phyloP scores from a whole-genome alignment of 2,888 invertebrate species.

The Epirrhoe tristata region DNA sequence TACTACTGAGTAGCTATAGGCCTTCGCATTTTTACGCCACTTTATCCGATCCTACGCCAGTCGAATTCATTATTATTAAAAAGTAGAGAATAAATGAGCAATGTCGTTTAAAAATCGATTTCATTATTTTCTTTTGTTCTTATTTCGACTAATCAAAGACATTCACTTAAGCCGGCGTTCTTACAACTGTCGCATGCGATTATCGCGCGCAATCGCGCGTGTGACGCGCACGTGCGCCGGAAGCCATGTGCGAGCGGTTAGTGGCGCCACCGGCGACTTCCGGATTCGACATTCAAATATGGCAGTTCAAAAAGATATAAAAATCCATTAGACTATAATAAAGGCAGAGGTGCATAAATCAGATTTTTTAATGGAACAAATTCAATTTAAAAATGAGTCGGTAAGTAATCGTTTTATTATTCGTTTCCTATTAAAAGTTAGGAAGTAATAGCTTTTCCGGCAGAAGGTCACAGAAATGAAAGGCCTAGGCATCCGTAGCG shows the following conservation, averaged over 20 bases:
- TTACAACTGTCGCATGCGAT: slow-evolving; percentile 31
- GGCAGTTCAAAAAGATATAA: slow-evolving; percentile 29
- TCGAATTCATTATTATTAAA: not conserved
- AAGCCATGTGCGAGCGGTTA: slow-evolving; percentile 57
- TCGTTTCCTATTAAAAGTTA: not conserved
- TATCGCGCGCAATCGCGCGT: slow-evolving; percentile 53
- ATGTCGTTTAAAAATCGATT: not conserved
- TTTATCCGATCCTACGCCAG: too few relatives aligned
- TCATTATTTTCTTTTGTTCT: not conserved
- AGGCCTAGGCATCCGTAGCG: too few relatives aligned
- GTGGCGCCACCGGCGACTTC: slow-evolving; percentile 59
- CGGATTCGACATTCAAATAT: slow-evolving; percentile 45
- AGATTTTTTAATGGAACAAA: slow-evolving; percentile 1
- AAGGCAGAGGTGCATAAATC: not conserved
- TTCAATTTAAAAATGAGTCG: not conserved
- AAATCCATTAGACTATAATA: not conserved
- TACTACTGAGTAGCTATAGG: too few relatives aligned
- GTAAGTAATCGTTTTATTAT: not conserved
- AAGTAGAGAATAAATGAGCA: not conserved
- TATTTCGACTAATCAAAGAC: slow-evolving; percentile 1
- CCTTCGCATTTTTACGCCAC: too few relatives aligned
- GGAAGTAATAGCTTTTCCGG: too few relatives aligned
- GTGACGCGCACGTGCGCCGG: slow-evolving; percentile 62
- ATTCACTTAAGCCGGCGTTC: not conserved
- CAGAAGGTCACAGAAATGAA: too few relatives aligned